These are phyloP conservation scores for Leptodactylus fuscus DNA, from an alignment of 2,113 vertebrate species.

Conservation along the genomic window DNA sequence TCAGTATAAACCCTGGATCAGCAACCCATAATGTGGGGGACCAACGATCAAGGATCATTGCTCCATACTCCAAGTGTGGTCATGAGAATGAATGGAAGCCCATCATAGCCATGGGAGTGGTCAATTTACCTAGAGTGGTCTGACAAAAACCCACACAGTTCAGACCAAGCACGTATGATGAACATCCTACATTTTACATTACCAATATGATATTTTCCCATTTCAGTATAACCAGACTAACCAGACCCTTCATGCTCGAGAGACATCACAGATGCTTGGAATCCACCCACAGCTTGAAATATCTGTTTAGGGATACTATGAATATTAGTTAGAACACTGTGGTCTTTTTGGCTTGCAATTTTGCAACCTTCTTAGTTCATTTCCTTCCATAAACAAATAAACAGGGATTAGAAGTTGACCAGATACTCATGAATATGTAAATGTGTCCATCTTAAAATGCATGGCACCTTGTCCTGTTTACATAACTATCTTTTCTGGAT, in stretches of 20 bases:
- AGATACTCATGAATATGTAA: constrained; percentile 30
- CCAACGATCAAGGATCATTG: background rate
- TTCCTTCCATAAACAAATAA: background rate
- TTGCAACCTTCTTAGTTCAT: background rate
- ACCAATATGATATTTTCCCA: background rate
- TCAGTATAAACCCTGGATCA: too few species aligned
- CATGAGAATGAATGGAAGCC: background rate
- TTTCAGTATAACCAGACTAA: background rate
- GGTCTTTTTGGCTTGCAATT: background rate
- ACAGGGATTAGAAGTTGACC: background rate
- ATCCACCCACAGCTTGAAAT: background rate
- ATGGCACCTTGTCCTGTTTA: background rate
- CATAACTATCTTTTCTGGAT: background rate
- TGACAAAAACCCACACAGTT: background rate
- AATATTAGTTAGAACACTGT: constrained; percentile 15
- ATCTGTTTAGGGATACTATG: background rate
- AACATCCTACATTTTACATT: background rate
- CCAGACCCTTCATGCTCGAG: background rate
- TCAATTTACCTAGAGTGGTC: background rate
- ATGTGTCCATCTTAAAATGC: background rate
- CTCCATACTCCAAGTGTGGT: background rate
- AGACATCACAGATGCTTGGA: constrained; percentile 9
- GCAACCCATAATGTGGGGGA: background rate
- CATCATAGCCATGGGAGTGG: background rate
- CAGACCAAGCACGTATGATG: too few species aligned